Percentiles rank a stretch among this genome's conserved stretches.
Evolutionary conservation across 2,888 invertebrate genomes (phyloP).

Genomic region (Cataglyphis rosenhaueri): DNA sequence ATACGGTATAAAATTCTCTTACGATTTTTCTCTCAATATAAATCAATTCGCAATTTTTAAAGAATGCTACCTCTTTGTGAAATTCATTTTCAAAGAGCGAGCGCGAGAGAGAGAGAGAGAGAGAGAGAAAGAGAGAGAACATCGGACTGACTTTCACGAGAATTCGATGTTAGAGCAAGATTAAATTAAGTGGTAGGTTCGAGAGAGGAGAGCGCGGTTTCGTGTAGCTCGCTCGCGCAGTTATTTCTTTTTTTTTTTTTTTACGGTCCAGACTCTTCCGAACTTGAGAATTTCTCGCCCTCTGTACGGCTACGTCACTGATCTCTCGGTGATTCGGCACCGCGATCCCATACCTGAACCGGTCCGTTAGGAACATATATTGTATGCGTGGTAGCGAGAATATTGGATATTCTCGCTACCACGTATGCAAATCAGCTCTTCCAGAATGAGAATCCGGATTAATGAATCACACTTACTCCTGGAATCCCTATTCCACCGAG

Average conservation of each 20-base stretch:
- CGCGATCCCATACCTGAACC: conserved; percentile 64
- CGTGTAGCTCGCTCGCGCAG: neutral
- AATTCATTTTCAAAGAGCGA: too few relatives aligned
- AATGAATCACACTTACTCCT: neutral
- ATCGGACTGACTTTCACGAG: conserved; percentile 33
- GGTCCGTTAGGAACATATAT: conserved; percentile 36
- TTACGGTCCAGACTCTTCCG: conserved; percentile 33
- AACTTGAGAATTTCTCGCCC: conserved; percentile 47
- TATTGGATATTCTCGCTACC: neutral
- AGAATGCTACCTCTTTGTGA: neutral
- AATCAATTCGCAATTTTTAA: neutral
- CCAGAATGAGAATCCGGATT: neutral
- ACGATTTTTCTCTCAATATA: neutral
- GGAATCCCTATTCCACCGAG: too few relatives aligned
- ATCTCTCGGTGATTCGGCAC: conserved; percentile 58
- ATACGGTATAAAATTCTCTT: neutral
- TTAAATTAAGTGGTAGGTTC: conserved; percentile 65
- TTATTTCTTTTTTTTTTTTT: conserved; percentile 34
- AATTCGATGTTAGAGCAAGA: conserved; percentile 38
- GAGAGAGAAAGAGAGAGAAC: neutral
- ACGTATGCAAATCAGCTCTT: conserved; percentile 25
- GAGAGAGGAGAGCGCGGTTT: conserved; percentile 39
- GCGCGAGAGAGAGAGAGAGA: neutral
- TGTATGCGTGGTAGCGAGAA: too few relatives aligned
- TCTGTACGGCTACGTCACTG: conserved; percentile 58